These are phyloP conservation scores for Sebastes hubbsi DNA, from an alignment of 2,797 vertebrate species.

Conservation along the genomic window DNA sequence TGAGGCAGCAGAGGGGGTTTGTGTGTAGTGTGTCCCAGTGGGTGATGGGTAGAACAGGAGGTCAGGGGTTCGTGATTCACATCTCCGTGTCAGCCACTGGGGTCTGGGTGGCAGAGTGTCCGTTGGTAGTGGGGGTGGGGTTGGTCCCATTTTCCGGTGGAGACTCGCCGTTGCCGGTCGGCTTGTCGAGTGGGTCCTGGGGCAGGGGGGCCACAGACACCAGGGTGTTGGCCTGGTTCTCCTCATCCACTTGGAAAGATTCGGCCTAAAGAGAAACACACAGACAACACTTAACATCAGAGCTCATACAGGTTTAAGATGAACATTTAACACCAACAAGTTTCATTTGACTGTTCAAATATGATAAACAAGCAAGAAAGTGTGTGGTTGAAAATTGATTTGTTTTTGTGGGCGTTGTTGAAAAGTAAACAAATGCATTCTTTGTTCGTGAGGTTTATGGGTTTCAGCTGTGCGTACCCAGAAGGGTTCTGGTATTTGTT, in stretches of 20 bases:
- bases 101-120: conserved; percentile 85
- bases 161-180: conserved; percentile 85
- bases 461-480: conserved; percentile 38
- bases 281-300: not conserved
- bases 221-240: conserved; percentile 91
- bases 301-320: not conserved
- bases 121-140: conserved; percentile 83
- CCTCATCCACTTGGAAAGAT: conserved; percentile 88
- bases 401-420: conserved; percentile 23
- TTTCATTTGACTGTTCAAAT: conserved; percentile 21
- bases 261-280: conserved; percentile 83
- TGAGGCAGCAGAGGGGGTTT: conserved; percentile 39
- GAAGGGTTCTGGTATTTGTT: not conserved
- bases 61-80: conserved; percentile 75
- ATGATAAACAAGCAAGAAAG: conserved; percentile 11
- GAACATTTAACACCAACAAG: not conserved
- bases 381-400: conserved; percentile 9
- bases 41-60: conserved; percentile 16
- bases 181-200: conserved; percentile 87
- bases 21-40: conserved; percentile 30
- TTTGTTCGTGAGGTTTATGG: conserved; percentile 45
- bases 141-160: conserved; percentile 88
- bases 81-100: conserved; percentile 90
- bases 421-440: conserved; percentile 42
- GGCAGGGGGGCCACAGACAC: conserved; percentile 85